A percentile compares a stretch with the other conserved stretches of the same genome.
These are phyloP conservation scores for Pseudolycoriella hygida DNA, from an alignment of 2,888 invertebrate genomes.

Conservation along the genomic window DNA sequence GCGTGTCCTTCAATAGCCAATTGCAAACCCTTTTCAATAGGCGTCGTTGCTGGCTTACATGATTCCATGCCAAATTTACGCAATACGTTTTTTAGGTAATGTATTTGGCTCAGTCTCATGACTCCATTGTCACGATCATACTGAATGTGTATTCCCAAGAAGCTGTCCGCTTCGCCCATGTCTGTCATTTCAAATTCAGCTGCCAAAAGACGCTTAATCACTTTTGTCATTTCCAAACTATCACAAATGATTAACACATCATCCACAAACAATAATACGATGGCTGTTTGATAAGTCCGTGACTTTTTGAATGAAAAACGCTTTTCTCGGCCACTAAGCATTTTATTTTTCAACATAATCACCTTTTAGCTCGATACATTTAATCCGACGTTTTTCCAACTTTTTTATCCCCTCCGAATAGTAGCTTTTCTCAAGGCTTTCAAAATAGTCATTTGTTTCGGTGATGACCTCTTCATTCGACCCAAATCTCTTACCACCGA, in stretches of 20 bases:
- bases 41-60: constrained; percentile 11
- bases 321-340: no score
- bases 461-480: no score
- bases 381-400: no score
- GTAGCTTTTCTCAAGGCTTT: no score
- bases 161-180: constrained; percentile 9
- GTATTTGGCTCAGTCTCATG: constrained; percentile 9
- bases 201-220: neutral
- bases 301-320: no score
- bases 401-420: no score
- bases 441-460: no score
- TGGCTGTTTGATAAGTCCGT: no score
- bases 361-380: no score
- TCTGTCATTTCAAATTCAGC: constrained; percentile 10
- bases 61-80: constrained; percentile 10
- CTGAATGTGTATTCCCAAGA: constrained; percentile 8
- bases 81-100: constrained; percentile 11
- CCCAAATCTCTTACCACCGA: no score
- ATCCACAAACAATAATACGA: constrained; percentile 10
- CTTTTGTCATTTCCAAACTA: neutral
- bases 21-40: constrained; percentile 11
- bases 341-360: no score
- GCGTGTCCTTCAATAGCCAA: constrained; percentile 5
- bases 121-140: constrained; percentile 5
- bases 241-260: constrained; percentile 7